Evolutionary conservation across 2,888 invertebrate species (phyloP), one percentile per base, ranked within the genome.

Genomic region (Gerris lacustris): DNA sequence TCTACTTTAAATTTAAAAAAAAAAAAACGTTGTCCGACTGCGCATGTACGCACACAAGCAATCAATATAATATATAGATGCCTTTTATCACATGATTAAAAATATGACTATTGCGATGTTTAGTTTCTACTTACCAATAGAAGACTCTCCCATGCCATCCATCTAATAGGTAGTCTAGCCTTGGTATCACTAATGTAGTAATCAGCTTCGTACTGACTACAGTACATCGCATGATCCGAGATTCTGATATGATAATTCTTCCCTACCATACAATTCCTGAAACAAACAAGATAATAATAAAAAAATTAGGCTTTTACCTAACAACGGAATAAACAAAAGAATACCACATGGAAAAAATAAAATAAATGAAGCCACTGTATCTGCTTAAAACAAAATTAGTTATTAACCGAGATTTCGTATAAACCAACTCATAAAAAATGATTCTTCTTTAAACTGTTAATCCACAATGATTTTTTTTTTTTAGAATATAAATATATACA

Each of bases 111-210:
- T 31, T 31, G 31, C 4, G 1, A 55, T 11, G 5, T 55, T 11
- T 55, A 55, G 11, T 55, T 55, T 9, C 5, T 69, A 80, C 83
- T 83, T 81, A 91, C 91, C 85, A 91, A 81, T 67, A 94, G 82
- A 45, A 94, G 83, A 76, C 90, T 90, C 79, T 94, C 94, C 93
- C 94, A 94, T 4, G 94, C 88, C 94, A 94, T 94, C 94, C 94
- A 94, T 72, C 96, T 85, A 71, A 96, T 87, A 0, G 95, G 95
- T 73, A 94, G 82, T 73, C 91, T 86, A 5, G 88, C 86, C 76
- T 90, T 90, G 64, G 90, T 91, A 75, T 91, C 89, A 80, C 92
- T 88, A 71, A 90, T 84, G 82, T 92, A 93, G 80, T 94, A 95
- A 78, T 95, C 94, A 6, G 84, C 82, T 67, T 89, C 86, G 78